Evolutionary conservation across 2,888 invertebrate species (phyloP), one percentile per base, ranked within the genome.

Genomic region (Halocaridina rubra): DNA sequence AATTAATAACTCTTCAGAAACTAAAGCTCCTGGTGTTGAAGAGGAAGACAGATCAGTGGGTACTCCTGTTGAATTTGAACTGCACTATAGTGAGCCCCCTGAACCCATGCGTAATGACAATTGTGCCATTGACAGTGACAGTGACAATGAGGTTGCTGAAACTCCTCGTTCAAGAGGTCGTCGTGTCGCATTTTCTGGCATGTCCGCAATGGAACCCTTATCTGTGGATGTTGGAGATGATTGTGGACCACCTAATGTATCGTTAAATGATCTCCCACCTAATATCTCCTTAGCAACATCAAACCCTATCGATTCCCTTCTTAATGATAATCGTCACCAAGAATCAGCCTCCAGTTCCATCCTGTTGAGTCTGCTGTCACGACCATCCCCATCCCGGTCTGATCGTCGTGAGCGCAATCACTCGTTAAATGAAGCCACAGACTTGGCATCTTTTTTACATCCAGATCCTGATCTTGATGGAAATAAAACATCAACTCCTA

Each of bases 121-220:
- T 59, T 78, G 78, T 72, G 88, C 88, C 67, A 85, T 88, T 32
- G 88, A 88, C 61, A 88, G 88, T 71, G 88, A 86, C 84, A 88
- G 88, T 74, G 88, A 88, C 74, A 77, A 80, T 39, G 88, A 88
- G 16, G 59, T 79, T 8, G 69, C 82, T 16, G 77, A 81, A 22
- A 39, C 84, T 13, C 69, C 71, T 19, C 75, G 86, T 27, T 64
- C 84, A 24, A 79, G 86, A 53, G 76, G 79, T 2, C 86, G 82
- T 1, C 69, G 85, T n/a, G 85, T 85, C 3, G 84, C 79, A 3
- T 87, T 85, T 67, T 82, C 82, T 10, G 86, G 81, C 61, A 82
- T 82, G 74, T 79, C 87, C 5, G 13, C 82, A 24, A 76, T 82
- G 76, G 81, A 85, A 19, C 85, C 87, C 1, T 72, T 85, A 13